Base-by-base conservation (phyloP, 2,113 vertebrate genomes). In the Megaleporinus macrocephalus region DNA sequence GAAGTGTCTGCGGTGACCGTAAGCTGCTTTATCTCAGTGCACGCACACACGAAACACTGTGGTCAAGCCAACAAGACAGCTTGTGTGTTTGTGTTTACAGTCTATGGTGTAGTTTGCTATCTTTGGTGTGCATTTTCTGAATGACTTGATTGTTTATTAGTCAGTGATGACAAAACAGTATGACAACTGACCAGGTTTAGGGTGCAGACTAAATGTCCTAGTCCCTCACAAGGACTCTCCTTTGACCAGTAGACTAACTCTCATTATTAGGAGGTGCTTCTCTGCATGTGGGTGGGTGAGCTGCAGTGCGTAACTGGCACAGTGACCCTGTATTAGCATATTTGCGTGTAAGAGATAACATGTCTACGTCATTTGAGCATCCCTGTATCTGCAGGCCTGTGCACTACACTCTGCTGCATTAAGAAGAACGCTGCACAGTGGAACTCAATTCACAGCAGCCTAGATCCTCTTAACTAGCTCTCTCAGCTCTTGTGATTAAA, bases 391-490 rank as follows among this genome's bases (percentile, higher is more conserved):
- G 62, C 30, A 47, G 30, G 30, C 24, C 18, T 51, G 20, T 55
- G 36, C 70, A 57, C 36, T 51, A 44, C 29, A 65, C 49, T 70
- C 57, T 68, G 14, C 12, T 73, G 53, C 27, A 66, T 72, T 44
- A 44, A 44, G 53, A 80, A 76, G 26, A 77, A 27, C 73, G 73
- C 41, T 63, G 20, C 61, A 79, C n/a, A 77, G 78, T 55, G 57
- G 79, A 57, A 78, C 51, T 79, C 66, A 30, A 63, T 66, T 77
- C 62, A 79, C 61, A 51, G 71, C 76, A 71, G 53, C 73, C 66
- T 70, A 82, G 80, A 84, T 86, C 85, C 85, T 87, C 87, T 87
- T 86, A 86, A 83, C 80, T 72, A 68, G 80, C 85, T 74, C 61
- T 73, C 79, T 81, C 61, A 80, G 76, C 75, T 79, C 59, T 69